These are phyloP conservation scores for Montipora efflorescens DNA, from an alignment of 64 coral and sea anemone genomes.

Conservation along the genomic window DNA sequence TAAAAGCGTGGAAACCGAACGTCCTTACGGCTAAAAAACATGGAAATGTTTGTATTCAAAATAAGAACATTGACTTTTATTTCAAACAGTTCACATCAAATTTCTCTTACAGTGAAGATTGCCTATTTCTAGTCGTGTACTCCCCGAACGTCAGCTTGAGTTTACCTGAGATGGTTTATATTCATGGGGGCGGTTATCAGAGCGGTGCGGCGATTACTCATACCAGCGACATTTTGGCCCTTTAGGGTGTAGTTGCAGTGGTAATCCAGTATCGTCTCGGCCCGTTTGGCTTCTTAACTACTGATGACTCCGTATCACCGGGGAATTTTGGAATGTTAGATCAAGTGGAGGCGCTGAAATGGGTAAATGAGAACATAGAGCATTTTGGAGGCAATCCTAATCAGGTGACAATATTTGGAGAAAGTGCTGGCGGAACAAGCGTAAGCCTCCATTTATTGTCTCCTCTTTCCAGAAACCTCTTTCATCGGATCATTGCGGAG, in stretches of 20 bases:
- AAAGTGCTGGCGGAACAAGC: slow-evolving; percentile 45
- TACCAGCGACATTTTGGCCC: slow-evolving; percentile 26
- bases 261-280: slow-evolving; percentile 48
- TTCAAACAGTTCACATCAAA: background rate
- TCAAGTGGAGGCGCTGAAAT: slow-evolving; percentile 37
- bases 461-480: slow-evolving; percentile 34
- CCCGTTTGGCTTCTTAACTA: slow-evolving; percentile 36
- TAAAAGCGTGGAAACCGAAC: slow-evolving; percentile 61
- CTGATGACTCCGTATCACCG: background rate
- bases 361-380: background rate
- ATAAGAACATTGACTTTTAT: background rate
- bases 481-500: slow-evolving; percentile 45
- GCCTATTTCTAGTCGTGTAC: slow-evolving; percentile 55
- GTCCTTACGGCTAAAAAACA: slow-evolving; percentile 14
- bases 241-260: slow-evolving; percentile 37
- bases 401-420: slow-evolving; percentile 49
- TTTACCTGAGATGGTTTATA: slow-evolving; percentile 61
- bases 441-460: slow-evolving; percentile 47
- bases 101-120: slow-evolving; percentile 51
- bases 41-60: slow-evolving; percentile 23
- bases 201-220: background rate
- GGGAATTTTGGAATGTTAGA: slow-evolving; percentile 65
- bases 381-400: slow-evolving; percentile 24
- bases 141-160: slow-evolving; percentile 6
- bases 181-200: slow-evolving; percentile 51